Base-by-base conservation (phyloP, 2,113 vertebrate genomes). In the Callipepla californica region DNA sequence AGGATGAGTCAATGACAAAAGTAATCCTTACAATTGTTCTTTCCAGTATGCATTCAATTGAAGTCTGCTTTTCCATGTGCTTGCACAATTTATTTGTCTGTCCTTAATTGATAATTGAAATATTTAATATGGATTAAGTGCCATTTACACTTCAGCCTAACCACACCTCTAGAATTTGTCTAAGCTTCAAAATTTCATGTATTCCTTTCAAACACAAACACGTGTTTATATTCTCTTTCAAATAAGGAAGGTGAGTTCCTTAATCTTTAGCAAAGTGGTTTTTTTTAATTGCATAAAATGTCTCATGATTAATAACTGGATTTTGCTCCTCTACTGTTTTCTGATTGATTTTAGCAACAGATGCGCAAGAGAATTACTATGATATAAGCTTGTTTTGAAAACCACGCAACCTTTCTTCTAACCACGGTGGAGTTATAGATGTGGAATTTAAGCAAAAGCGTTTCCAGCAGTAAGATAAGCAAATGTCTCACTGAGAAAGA, bases 391-490 rank as follows among this genome's bases (percentile, higher is more conserved):
- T 76, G 63, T 87, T 96, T 79, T 72, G 53, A 85, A 90, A 96
- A 86, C 42, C 16, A 90, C 48, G 80, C 80, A 97, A 86, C 94
- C 23, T 96, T 96, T 75, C 63, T 96, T 94, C 34, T 78, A 95
- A 96, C 77, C 28, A 34, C 89, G 83, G 84, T 87, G 93, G 89
- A 95, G 81, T 94, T 95, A 87, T 72, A 95, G 13, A 18, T 65
- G 65, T 68, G 45, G 87, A 94, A 90, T 94, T 97, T 97, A 97
- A 94, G 96, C 90, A 96, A 96, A 96, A 97, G 94, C 77, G 59
- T 97, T 97, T 97, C 87, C 87, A 95, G 84, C 94, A 92, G 87
- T 91, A 96, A 96, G 93, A 97, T 94, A 97, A 97, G 95, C 92
- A 94, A 97, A 89, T 79, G 90, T 95, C 96, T 96, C 93, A 63